phyloP scores from a whole-genome alignment of 2,113 vertebrate species.

The Myiozetetes cayanensis region DNA sequence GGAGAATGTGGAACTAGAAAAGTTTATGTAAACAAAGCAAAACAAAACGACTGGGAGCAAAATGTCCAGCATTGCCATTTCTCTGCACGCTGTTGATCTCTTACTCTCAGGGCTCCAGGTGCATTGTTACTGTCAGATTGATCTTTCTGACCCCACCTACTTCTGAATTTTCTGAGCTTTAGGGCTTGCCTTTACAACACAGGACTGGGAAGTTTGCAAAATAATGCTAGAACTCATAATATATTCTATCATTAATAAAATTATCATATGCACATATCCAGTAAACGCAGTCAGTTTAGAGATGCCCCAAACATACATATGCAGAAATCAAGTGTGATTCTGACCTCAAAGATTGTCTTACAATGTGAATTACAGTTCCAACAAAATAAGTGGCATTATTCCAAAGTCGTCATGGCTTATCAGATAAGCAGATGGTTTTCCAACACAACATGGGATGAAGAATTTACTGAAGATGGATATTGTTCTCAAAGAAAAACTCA shows the following conservation, averaged over 20 bases:
- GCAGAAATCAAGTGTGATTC: background rate
- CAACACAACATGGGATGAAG: background rate
- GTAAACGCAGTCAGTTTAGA: background rate
- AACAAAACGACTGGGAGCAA: background rate
- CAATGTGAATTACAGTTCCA: background rate
- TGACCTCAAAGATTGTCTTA: background rate
- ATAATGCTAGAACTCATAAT: background rate
- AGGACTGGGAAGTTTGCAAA: background rate
- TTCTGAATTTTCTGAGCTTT: background rate
- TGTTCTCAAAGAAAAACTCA: background rate
- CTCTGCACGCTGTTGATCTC: background rate
- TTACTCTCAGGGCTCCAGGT: background rate
- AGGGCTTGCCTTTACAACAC: background rate
- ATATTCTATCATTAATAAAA: background rate
- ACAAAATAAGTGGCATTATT: background rate
- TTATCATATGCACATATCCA: fast-evolving
- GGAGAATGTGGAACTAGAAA: background rate
- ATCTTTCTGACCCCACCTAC: background rate
- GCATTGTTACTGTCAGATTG: background rate
- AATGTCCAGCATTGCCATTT: background rate
- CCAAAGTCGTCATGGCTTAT: background rate
- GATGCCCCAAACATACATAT: background rate
- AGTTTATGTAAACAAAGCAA: background rate
- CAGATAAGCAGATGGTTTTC: background rate
- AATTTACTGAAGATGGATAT: background rate